phyloP scores from a whole-genome alignment of 1,140 invertebrate species.

The Meloidogyne floridensis region DNA sequence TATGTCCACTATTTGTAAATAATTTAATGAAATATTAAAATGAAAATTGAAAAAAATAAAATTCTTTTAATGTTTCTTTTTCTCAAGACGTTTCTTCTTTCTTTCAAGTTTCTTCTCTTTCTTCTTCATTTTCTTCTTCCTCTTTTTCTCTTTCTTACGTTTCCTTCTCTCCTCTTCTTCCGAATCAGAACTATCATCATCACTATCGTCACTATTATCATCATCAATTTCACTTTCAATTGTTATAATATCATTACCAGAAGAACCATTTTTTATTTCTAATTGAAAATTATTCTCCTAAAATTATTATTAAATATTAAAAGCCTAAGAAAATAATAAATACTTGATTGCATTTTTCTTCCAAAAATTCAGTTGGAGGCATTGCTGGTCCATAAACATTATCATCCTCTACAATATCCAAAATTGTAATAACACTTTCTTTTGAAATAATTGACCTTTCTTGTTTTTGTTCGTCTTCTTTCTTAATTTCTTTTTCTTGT shows the following conservation, averaged over 20 bases:
- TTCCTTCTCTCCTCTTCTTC: background rate
- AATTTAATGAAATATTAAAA: too few species aligned
- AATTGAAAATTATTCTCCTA: background rate
- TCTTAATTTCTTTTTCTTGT: background rate
- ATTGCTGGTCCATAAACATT: slow-evolving; percentile 29
- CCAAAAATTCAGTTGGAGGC: slow-evolving; percentile 21
- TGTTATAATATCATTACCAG: background rate
- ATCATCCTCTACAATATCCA: slow-evolving; percentile 26
- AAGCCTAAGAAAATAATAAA: background rate
- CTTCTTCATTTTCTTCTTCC: background rate
- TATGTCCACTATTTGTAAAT: too few species aligned
- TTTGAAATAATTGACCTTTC: slow-evolving; percentile 1
- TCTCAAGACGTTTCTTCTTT: background rate
- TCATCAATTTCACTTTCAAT: background rate
- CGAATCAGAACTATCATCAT: background rate
- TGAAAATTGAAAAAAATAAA: too few species aligned
- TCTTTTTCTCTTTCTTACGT: background rate
- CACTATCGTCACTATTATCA: background rate
- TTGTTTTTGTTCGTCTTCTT: background rate
- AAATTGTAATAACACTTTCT: slow-evolving; percentile 11
- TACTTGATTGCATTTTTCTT: background rate
- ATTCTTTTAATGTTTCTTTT: too few species aligned
- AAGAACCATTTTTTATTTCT: background rate
- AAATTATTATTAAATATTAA: background rate
- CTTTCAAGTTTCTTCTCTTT: background rate